These are phyloP conservation scores for Pantherophis vulpinus DNA, from an alignment of 2,797 vertebrate genomes.

Conservation along the genomic window DNA sequence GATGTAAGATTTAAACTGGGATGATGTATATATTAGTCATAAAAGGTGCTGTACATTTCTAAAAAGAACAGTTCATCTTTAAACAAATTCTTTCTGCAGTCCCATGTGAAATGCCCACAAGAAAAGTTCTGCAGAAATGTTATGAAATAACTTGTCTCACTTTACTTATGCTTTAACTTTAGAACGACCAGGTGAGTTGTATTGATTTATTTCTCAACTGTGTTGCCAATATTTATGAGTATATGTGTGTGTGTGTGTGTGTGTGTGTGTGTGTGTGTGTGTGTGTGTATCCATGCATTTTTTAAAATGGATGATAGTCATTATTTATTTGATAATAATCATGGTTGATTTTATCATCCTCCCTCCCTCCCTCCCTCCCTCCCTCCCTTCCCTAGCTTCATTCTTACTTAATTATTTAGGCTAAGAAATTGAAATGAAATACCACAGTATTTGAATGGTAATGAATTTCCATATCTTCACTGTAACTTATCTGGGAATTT, in stretches of 20 bases:
- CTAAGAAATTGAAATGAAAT: not conserved
- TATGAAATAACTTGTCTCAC: not conserved
- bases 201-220: not conserved
- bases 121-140: not conserved
- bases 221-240: not conserved
- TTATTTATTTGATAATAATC: not conserved
- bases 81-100: not conserved
- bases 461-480: not conserved
- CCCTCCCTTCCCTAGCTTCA: too few species aligned
- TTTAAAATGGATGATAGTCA: not conserved
- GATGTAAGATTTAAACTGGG: not conserved
- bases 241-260: not conserved
- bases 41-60: not conserved
- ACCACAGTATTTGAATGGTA: not conserved
- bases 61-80: not conserved
- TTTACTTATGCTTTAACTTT: not conserved
- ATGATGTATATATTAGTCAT: not conserved
- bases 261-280: not conserved
- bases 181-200: not conserved
- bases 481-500: not conserved
- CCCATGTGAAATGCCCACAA: not conserved
- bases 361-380: fast-evolving
- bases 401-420: not conserved
- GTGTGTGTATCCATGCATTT: not conserved
- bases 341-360: not conserved